Base-by-base conservation (phyloP, 2,797 vertebrate species). In the Emydoidea blandingii region DNA sequence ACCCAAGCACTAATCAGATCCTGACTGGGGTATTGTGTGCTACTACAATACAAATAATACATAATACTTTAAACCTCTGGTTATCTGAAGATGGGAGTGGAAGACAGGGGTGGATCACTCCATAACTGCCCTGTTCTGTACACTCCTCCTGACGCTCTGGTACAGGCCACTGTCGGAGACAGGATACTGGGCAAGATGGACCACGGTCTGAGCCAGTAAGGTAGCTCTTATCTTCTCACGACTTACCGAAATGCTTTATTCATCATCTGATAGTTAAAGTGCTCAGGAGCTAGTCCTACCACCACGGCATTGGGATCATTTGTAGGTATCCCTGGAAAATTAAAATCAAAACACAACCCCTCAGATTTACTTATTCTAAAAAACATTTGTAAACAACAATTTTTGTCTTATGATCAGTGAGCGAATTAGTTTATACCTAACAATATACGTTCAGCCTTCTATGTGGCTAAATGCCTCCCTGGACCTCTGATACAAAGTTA, bases 201-300 rank as follows among this genome's bases (percentile, higher is more conserved):
- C 68, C 21, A 23, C 7, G 68, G 37, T 41, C 11, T 72, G 37
- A 72, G 9, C 19, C 68, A 41, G 68, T 41, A 23, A 41, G 37
- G n/a, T 37, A 41, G n/a, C n/a, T 37, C n/a, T 62, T 34, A 62
- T 34, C 6, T 23, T 37, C n/a, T 41, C 68, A 25, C 29, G 37
- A 92, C 98, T 98, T 97, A 99, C 99, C 98, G 98, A 97, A 99
- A 99, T 5, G 99, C 99, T 95, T 97, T 98, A 98, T 99, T 99
- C 97, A 99, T 98, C 90, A 97, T 99, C 96, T 99, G 98, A 49
- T 99, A 99, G 98, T 99, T 98, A 95, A 99, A 99, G 94, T 99
- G 99, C 89, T 99, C 98, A 3, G 99, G 99, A 94, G 99, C 99
- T 95, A 99, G 98, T 92, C 99, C 99, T 23, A 99, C 86, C 83